These are phyloP conservation scores for Bursaphelenchus okinawaensis DNA, from an alignment of 2,888 invertebrate species.

Conservation along the genomic window DNA sequence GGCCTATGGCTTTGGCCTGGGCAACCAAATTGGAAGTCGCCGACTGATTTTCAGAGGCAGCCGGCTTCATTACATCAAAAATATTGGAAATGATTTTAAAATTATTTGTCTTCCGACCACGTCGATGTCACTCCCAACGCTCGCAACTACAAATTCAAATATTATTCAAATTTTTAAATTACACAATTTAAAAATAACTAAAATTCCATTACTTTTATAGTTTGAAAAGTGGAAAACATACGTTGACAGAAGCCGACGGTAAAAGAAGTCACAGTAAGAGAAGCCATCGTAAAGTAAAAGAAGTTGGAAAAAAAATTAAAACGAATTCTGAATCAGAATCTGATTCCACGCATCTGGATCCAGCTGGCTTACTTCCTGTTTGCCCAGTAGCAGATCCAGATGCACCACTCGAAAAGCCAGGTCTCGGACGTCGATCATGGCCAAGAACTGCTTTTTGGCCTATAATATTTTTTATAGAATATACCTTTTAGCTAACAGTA, in stretches of 20 bases:
- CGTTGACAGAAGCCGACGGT: too few relatives aligned
- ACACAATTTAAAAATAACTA: too few relatives aligned
- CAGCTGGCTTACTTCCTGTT: constrained; percentile 26
- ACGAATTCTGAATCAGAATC: not conserved
- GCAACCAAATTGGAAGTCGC: not conserved
- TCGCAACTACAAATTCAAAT: constrained; percentile 1
- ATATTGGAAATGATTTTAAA: not conserved
- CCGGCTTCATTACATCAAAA: not conserved
- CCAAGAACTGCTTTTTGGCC: constrained; percentile 39
- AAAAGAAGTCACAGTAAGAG: too few relatives aligned
- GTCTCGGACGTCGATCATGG: constrained; percentile 45
- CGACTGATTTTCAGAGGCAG: not conserved
- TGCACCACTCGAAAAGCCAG: constrained; percentile 46
- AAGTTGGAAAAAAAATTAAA: not conserved
- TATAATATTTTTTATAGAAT: constrained; percentile 11
- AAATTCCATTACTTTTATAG: too few relatives aligned
- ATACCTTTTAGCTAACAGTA: not conserved
- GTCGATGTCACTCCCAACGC: not conserved
- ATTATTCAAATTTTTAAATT: too few relatives aligned
- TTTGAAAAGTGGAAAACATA: too few relatives aligned
- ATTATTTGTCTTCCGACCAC: not conserved
- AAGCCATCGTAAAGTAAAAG: not conserved
- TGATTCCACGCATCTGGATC: not conserved
- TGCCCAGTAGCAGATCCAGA: constrained; percentile 39
- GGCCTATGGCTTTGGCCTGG: constrained; percentile 10